Percentiles rank a stretch among this genome's conserved stretches.
Evolutionary conservation across 2,888 invertebrate genomes (phyloP).

Genomic region (Meghimatium bilineatum): DNA sequence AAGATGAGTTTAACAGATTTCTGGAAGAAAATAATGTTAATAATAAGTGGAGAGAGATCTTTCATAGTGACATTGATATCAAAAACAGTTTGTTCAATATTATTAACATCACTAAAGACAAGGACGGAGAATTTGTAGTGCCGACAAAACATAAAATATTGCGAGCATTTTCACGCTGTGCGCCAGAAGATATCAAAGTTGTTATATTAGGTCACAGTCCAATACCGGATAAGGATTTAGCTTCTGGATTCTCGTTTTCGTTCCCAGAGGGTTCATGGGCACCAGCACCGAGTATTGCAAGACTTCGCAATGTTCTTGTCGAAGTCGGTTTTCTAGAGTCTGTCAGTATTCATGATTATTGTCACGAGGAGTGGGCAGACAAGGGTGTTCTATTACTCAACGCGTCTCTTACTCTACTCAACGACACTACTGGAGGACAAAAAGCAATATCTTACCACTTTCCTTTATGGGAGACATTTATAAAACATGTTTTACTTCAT

Average conservation of each 20-base stretch:
- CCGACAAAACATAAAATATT: neutral
- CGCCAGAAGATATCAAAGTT: constrained; percentile 1
- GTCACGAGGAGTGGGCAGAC: constrained; percentile 15
- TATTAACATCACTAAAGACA: too few relatives aligned
- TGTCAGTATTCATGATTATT: neutral
- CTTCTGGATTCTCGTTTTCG: constrained; percentile 5
- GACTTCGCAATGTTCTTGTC: neutral
- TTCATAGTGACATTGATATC: too few relatives aligned
- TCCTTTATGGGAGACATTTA: neutral
- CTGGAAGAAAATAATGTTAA: too few relatives aligned
- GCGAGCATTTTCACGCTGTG: neutral
- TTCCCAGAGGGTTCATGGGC: neutral
- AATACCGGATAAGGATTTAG: neutral
- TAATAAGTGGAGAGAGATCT: too few relatives aligned
- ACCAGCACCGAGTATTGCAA: neutral
- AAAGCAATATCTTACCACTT: neutral
- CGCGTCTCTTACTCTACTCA: constrained; percentile 1
- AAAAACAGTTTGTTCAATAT: too few relatives aligned
- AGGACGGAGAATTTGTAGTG: too few relatives aligned
- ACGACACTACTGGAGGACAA: too few relatives aligned
- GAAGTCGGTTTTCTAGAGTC: neutral
- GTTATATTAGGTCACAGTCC: neutral
- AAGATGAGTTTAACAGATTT: too few relatives aligned
- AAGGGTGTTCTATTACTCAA: constrained; percentile 9
- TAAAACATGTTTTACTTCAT: neutral